A percentile compares a stretch with the other conserved stretches of the same genome.
Evolutionary conservation across 92 coral and sea anemone genomes (phyloP).

Genomic region (Phymanthus crucifer): DNA sequence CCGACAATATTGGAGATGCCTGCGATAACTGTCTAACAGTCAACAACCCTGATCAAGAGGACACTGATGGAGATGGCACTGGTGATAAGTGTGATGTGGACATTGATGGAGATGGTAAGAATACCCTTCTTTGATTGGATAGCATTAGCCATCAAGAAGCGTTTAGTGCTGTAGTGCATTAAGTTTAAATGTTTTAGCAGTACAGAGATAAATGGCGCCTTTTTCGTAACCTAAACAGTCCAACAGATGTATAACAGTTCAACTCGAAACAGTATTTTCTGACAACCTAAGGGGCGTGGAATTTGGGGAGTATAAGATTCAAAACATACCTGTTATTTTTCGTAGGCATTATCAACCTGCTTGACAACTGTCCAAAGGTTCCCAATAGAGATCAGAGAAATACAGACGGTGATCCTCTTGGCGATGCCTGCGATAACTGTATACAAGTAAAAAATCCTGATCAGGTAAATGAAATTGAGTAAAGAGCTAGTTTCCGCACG

Average conservation of each 20-base stretch:
- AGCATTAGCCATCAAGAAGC: too few relatives aligned
- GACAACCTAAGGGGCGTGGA: too few relatives aligned
- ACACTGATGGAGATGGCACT: slow-evolving; percentile 76
- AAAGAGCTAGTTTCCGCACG: too few relatives aligned
- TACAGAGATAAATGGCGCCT: too few relatives aligned
- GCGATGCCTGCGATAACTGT: slow-evolving; percentile 96
- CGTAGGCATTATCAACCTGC: slow-evolving; percentile 64
- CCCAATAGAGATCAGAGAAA: slow-evolving; percentile 72
- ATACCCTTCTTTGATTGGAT: background rate
- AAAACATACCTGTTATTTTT: background rate
- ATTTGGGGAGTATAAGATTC: background rate
- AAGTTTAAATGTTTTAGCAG: too few relatives aligned
- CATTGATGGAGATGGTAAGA: slow-evolving; percentile 84
- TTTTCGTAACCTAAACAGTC: too few relatives aligned
- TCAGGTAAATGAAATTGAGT: slow-evolving; percentile 52
- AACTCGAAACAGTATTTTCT: too few relatives aligned
- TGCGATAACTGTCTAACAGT: slow-evolving; percentile 85
- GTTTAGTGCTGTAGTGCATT: too few relatives aligned
- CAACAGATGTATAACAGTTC: too few relatives aligned
- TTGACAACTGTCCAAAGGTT: slow-evolving; percentile 87
- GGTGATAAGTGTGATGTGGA: slow-evolving; percentile 86
- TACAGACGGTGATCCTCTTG: slow-evolving; percentile 71
- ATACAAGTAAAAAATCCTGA: slow-evolving; percentile 56
- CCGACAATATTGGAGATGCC: slow-evolving; percentile 78
- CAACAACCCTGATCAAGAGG: slow-evolving; percentile 78